A percentile compares a stretch with the other conserved stretches of the same genome.
Evolutionary conservation across 2,113 vertebrate genomes (phyloP).

Genomic region (human (Homo sapiens)): DNA sequence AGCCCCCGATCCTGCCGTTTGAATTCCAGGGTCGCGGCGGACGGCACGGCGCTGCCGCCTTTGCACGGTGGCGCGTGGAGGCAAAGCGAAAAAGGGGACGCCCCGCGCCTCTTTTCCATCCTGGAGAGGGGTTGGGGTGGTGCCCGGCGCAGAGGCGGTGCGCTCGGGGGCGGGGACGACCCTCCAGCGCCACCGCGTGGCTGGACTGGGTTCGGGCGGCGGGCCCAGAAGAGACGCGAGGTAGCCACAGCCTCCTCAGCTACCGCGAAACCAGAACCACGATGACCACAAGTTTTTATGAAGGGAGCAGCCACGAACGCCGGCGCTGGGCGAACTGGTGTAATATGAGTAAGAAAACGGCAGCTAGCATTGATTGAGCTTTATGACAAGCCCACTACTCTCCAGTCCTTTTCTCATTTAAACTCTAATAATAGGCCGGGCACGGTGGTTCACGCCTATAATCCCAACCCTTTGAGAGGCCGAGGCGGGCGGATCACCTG

Average conservation of each 20-base stretch:
- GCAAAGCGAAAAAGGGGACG: background rate
- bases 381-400: background rate
- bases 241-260: background rate
- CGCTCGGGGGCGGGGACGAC: background rate
- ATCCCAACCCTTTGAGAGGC: no score
- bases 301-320: background rate
- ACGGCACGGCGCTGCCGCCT: background rate
- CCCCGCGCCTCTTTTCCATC: no score
- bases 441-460: no score
- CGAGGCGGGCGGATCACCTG: no score
- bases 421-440: background rate
- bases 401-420: background rate
- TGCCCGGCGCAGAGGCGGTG: accelerated
- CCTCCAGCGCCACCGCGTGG: conserved; percentile 49
- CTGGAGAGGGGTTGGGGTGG: no score
- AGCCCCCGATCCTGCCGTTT: background rate
- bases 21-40: background rate
- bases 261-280: background rate
- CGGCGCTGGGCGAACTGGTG: background rate
- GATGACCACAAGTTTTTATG: no score
- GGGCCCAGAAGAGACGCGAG: accelerated
- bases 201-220: background rate
- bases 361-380: background rate
- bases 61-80: background rate
- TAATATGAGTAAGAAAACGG: background rate